These are phyloP conservation scores for Nyleta sp. DNA, from an alignment of 2,888 invertebrate genomes.

Conservation along the genomic window DNA sequence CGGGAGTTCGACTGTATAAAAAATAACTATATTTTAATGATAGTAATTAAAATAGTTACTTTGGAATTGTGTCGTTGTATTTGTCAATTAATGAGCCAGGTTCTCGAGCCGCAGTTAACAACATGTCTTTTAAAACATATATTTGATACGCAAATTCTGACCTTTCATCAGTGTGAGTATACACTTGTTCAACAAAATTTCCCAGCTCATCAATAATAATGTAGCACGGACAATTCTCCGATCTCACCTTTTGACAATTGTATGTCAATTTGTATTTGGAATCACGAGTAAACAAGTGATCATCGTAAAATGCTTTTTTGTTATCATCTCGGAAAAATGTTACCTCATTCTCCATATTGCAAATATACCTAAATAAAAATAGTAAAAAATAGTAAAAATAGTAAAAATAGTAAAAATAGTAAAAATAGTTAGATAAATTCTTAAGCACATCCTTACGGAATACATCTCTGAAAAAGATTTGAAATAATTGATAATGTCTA, in stretches of 20 bases:
- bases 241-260: background rate
- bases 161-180: background rate
- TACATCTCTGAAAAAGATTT: too few relatives aligned
- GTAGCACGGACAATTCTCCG: background rate
- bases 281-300: background rate
- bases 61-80: background rate
- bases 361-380: too few relatives aligned
- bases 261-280: background rate
- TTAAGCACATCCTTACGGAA: too few relatives aligned
- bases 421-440: too few relatives aligned
- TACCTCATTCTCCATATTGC: too few relatives aligned
- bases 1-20: too few relatives aligned
- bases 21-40: too few relatives aligned
- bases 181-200: background rate
- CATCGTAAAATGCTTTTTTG: background rate
- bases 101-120: background rate
- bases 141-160: background rate
- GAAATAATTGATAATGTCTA: too few relatives aligned
- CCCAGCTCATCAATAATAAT: background rate
- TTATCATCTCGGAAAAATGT: background rate
- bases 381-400: too few relatives aligned
- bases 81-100: conserved; percentile 1
- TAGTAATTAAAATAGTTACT: background rate
- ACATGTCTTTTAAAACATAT: background rate
- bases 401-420: too few relatives aligned